phyloP scores from a whole-genome alignment of 2,797 vertebrate species.

The Enteromius paludinosus region DNA sequence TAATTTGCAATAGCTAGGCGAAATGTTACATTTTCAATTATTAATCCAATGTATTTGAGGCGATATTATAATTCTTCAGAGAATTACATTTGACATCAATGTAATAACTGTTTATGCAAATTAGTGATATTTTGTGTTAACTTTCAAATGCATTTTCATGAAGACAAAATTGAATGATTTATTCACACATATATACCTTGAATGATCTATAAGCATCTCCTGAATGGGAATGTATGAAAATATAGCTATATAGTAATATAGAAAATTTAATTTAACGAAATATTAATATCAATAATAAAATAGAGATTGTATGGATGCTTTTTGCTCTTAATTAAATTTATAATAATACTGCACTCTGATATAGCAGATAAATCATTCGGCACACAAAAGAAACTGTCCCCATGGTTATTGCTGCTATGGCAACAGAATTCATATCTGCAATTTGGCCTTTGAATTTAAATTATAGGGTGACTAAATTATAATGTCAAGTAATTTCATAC shows the following conservation, averaged over 20 bases:
- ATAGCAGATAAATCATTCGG: slow-evolving; percentile 24
- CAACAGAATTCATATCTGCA: slow-evolving; percentile 48
- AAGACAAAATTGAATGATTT: neutral
- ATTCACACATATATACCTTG: neutral
- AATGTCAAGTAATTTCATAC: slow-evolving; percentile 46
- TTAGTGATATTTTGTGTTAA: neutral
- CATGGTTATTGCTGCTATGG: slow-evolving; percentile 54
- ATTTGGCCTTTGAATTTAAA: slow-evolving; percentile 49
- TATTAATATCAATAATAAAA: neutral
- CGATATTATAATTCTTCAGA: neutral
- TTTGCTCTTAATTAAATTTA: slow-evolving; percentile 2
- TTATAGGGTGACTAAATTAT: slow-evolving; percentile 48
- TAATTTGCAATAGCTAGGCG: neutral
- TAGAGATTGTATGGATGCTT: neutral
- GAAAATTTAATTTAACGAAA: neutral
- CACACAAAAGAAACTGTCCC: slow-evolving; percentile 32
- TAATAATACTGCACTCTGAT: slow-evolving; percentile 19
- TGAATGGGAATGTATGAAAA: neutral
- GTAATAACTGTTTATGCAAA: neutral
- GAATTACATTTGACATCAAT: neutral
- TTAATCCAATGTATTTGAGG: neutral
- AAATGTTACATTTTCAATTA: slow-evolving; percentile 6
- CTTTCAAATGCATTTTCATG: neutral
- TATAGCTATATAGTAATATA: neutral
- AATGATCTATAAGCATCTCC: neutral